Percentiles rank a stretch among this genome's conserved stretches.
Conservation (phyloP, 1,140 invertebrate species). For the Camponotus vicinus region DNA sequence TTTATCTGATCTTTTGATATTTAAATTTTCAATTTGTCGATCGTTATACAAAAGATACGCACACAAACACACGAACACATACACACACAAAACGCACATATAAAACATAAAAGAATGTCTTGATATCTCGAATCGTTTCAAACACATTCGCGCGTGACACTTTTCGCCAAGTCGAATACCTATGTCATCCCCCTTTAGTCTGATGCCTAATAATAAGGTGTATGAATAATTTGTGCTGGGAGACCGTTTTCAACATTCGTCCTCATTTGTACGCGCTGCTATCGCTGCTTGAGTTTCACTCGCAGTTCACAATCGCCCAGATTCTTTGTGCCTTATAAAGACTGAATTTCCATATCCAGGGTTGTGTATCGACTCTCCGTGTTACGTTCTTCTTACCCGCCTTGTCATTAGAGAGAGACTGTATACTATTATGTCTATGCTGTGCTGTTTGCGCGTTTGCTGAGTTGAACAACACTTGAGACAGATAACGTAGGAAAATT, state of each 20-base stretch:
- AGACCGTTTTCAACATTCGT: conserved; percentile 32
- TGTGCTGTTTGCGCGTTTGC: conserved; percentile 11
- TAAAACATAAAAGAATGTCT: neutral
- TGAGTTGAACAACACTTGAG: conserved; percentile 35
- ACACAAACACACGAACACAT: neutral
- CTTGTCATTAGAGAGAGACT: conserved; percentile 16
- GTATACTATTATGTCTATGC: conserved; percentile 18
- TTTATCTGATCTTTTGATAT: neutral
- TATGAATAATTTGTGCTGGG: conserved; percentile 16
- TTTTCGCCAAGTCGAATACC: conserved; percentile 29
- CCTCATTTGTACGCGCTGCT: conserved; percentile 28
- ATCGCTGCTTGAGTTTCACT: conserved; percentile 47
- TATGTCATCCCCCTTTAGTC: neutral
- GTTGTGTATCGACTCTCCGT: conserved; percentile 21
- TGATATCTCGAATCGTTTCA: neutral
- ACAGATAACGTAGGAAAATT: conserved; percentile 17
- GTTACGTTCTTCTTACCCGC: conserved; percentile 21
- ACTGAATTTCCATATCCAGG: conserved; percentile 42
- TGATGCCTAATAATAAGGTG: neutral
- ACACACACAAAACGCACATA: neutral
- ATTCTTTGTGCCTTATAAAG: conserved; percentile 62
- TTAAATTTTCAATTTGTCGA: conserved; percentile 6
- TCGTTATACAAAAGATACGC: neutral
- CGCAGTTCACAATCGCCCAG: conserved; percentile 53
- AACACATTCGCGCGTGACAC: conserved; percentile 42